Evolutionary conservation across 2,888 invertebrate genomes (phyloP), one percentile per base, ranked within the genome.

Genomic region (Drosophila anomelani): DNA sequence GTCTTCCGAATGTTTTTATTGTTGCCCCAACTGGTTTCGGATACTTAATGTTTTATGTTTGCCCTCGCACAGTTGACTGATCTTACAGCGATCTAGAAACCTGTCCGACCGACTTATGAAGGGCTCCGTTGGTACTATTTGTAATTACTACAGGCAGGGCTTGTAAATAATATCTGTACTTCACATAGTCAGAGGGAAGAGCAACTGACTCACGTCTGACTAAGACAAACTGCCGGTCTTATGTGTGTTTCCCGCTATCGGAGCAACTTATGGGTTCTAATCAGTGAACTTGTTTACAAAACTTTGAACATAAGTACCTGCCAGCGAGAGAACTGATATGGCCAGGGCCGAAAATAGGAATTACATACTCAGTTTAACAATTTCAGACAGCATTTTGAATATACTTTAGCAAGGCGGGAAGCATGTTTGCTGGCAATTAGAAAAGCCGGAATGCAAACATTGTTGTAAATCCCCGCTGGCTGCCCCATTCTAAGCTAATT

Each of bases 401-500:
- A 17, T 12, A 2, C n/a, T 7, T 4, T n/a, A 32, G 12, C 36
- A 15, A 38, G 49, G n/a, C 20, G 29, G 46, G 3, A 17, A 15
- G 82, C 83, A 78, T 80, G 81, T 64, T 61, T 38, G 70, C 53
- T 43, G 66, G 51, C 85, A 85, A 84, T 83, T 87, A 87, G 75
- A 74, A 67, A 41, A 20, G 47, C 17, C 26, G n/a, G 67, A 60
- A 66, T 71, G 58, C 60, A 70, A 73, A 71, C 29, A 68, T 56
- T 67, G 51, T 32, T 67, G 59, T 29, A 54, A 57, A 47, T 54
- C 44, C 26, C 23, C 34, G 43, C 69, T 60, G 44, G 61, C 17
- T 67, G 71, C 77, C 70, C 86, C 86, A 81, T 84, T 88, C 86
- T 84, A 86, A 84, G 84, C 78, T 81, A 85, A 85, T 85, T 85